Base-by-base conservation (phyloP, 2,888 invertebrate genomes). In the Pelosia muscerda region DNA sequence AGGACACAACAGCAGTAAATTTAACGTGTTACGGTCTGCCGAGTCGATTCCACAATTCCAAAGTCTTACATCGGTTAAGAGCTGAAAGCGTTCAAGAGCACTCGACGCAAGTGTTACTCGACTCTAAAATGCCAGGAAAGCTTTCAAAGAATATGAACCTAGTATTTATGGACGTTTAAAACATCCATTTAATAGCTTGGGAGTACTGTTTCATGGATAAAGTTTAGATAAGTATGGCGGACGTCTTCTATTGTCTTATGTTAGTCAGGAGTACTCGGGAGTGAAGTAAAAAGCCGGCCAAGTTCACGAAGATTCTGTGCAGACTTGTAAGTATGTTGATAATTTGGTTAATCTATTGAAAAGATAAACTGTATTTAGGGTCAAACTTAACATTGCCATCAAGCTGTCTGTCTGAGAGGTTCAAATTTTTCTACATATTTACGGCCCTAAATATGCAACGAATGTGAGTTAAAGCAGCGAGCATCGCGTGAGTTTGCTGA, bases 101-200 rank as follows among this genome's bases (percentile, higher is more conserved):
- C 83, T 79, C 54, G 49, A 28, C 15, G 26, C 34, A 56, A 81
- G 81, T 70, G 71, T 19, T 69, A 74, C 83, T 81, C 69, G 72
- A 73, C 73, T 74, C 72, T 79, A 76, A 81, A 81, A 81, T 62
- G 73, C 75, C 73, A 79, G 69, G 63, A 73, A 78, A 69, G 73
- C 75, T 78, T 82, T 75, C 55, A 70, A 74, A 73, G 67, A 76
- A 71, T 73, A 70, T 75, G 54, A 76, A 71, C 65, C 69, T 75
- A 72, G 61, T 63, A 66, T 60, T 70, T 70, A 70, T 70, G 63
- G 63, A 53, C 15, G 55, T 59, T 60, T 66, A 56, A 65, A 68
- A 60, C 59, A 63, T 60, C 38, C 25, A 15, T 65, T 69, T 49
- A 57, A 70, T 64, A 42, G 34, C 61, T 61, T n/a, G 22, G 28